Evolutionary conservation across 2,113 vertebrate genomes (phyloP).

Genomic region (Chinchilla lanigera): DNA sequence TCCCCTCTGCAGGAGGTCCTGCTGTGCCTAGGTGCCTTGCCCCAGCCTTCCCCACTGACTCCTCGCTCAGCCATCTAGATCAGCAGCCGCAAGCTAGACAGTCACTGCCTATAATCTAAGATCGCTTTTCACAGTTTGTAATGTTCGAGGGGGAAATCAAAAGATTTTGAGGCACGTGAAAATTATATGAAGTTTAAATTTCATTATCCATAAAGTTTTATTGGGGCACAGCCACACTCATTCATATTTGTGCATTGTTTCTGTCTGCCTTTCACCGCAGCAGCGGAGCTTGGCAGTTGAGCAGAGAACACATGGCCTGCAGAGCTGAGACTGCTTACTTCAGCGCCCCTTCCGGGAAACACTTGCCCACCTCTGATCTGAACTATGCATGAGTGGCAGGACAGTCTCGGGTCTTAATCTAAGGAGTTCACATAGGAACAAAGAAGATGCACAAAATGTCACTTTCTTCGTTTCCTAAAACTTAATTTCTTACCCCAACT

Average conservation of each 20-base stretch:
- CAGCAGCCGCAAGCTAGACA: neutral
- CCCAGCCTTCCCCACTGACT: neutral
- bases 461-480: neutral
- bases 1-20: neutral
- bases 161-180: conserved; percentile 20
- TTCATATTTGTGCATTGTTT: neutral
- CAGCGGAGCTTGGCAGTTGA: too few species aligned
- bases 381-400: neutral
- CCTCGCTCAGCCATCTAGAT: neutral
- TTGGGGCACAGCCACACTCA: neutral
- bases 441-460: neutral
- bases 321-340: neutral
- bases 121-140: neutral
- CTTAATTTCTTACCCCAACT: neutral
- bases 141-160: neutral
- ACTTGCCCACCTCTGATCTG: neutral
- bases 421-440: neutral
- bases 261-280: neutral
- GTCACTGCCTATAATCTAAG: neutral
- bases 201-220: conserved; percentile 31
- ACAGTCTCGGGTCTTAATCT: neutral
- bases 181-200: conserved; percentile 20
- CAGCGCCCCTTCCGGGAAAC: neutral
- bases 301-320: neutral
- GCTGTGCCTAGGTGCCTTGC: rapidly evolving